Percentiles rank a stretch among this genome's conserved stretches.
phyloP scores from a whole-genome alignment of 2,797 vertebrate species.

The Peromyscus nudipes region DNA sequence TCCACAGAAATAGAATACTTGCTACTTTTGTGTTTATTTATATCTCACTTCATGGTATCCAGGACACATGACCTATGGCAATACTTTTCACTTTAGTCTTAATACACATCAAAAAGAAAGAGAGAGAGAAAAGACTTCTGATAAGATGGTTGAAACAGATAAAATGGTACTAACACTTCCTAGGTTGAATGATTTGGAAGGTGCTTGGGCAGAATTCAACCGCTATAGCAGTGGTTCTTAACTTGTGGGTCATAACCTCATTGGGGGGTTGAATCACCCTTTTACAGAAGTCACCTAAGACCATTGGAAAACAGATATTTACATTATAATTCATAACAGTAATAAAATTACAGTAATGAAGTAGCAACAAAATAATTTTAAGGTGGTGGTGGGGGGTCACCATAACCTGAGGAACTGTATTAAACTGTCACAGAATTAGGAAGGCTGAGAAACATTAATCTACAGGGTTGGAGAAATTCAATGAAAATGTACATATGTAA shows the following conservation, averaged over 20 bases:
- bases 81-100: constrained; percentile 54
- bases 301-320: background rate
- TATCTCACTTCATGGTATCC: constrained; percentile 34
- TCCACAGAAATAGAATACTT: constrained; percentile 62
- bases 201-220: constrained; percentile 35
- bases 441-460: background rate
- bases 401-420: background rate
- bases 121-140: constrained; percentile 29
- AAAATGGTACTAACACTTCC: constrained; percentile 52
- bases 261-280: no score
- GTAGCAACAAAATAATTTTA: background rate
- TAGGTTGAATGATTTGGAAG: constrained; percentile 55
- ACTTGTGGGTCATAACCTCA: background rate
- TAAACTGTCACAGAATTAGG: background rate
- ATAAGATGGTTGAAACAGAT: constrained; percentile 43
- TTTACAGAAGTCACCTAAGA: background rate
- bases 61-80: constrained; percentile 35
- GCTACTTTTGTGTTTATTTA: constrained; percentile 61
- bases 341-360: background rate
- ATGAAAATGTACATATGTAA: constrained; percentile 58
- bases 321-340: background rate
- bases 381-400: background rate
- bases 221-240: background rate
- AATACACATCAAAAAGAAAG: background rate
- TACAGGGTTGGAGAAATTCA: constrained; percentile 37